Base-by-base conservation (phyloP, 1,140 invertebrate species). In the Eufriesea mexicana region DNA sequence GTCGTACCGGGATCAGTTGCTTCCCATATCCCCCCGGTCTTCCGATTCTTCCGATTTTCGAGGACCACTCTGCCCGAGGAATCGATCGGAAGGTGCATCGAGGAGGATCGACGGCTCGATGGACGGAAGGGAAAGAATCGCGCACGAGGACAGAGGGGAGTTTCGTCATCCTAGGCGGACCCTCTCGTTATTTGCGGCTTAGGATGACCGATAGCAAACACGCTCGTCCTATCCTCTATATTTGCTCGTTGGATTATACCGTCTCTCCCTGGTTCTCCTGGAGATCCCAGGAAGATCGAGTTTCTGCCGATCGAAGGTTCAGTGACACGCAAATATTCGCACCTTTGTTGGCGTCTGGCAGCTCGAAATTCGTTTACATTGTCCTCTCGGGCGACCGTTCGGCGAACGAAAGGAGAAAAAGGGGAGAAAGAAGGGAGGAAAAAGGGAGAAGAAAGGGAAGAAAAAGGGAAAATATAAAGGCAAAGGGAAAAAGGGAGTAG, bases 181-280 rank as follows among this genome's bases (percentile, higher is more conserved):
- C 72, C 66, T 87, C 77, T 88, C 83, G 86, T 88, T 88, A 87
- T 81, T 84, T 62, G 70, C 78, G 83, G 83, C 83, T 87, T 82
- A 81, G 74, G 54, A 75, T 28, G 73, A 72, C 73, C 28, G 49
- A 64, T 49, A 61, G 55, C 78, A 88, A 88, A 88, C 86, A 87
- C 42, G 45, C 54, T 71, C 25, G 54, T 82, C 57, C 12, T 47
- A 42, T 59, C 51, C 45, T 54, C 57, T 61, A 81, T 88, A 88
- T 84, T 88, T 87, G 78, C 78, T 51, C 25, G 61, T 42, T 55
- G 73, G 85, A 84, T 88, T 82, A 87, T 81, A 74, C 83, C 62
- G 59, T 62, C 82, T 87, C 70, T 16, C n/a, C 49, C 47, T 25
- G 74, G 57, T 80, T 57, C 25, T 23, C 25, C 35, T 0, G 16